phyloP scores from a whole-genome alignment of 2,797 vertebrate species.

The Sternotherus odoratus region DNA sequence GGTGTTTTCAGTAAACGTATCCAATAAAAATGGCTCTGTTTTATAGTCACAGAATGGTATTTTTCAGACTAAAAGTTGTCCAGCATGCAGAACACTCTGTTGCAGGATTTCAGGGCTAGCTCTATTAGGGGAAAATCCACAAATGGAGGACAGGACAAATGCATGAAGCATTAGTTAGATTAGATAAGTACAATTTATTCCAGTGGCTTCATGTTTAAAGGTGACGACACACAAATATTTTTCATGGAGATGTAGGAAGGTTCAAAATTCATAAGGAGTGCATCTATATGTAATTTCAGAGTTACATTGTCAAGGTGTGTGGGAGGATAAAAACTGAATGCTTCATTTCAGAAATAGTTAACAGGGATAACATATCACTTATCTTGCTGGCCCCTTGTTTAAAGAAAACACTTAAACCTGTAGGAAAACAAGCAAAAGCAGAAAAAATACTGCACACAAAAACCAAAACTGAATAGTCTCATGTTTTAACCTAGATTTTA shows the following conservation, averaged over 20 bases:
- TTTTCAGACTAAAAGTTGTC: neutral
- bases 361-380: neutral
- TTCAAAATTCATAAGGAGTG: neutral
- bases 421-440: neutral
- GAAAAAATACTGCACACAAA: neutral
- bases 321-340: neutral
- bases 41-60: neutral
- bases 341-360: neutral
- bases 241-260: neutral
- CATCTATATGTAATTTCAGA: neutral
- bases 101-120: constrained; percentile 29
- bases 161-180: constrained; percentile 54
- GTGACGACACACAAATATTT: neutral
- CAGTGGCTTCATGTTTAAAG: constrained; percentile 5
- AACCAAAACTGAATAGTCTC: constrained; percentile 9
- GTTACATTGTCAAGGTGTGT: neutral
- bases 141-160: constrained; percentile 48
- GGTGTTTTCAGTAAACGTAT: neutral
- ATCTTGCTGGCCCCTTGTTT: neutral
- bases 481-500: constrained; percentile 35
- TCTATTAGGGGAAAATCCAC: neutral
- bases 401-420: neutral
- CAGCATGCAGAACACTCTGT: neutral
- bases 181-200: constrained; percentile 51
- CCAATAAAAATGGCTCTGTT: neutral